Base-by-base conservation (phyloP, 2,888 invertebrate species). In the Synanthedon formicaeformis region DNA sequence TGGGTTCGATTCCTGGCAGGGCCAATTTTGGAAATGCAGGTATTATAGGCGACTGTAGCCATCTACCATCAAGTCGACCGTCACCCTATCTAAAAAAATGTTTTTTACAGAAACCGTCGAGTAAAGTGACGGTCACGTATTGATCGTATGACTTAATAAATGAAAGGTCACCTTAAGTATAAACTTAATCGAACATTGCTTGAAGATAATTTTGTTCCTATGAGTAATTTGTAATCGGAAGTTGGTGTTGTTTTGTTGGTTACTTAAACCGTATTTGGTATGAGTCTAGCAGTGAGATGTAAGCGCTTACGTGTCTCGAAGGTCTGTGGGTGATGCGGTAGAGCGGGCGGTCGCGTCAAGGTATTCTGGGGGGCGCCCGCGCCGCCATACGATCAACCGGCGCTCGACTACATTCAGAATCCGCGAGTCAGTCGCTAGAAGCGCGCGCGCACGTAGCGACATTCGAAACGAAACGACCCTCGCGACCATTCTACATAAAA, bases 401-500 rank as follows among this genome's bases (percentile, higher is more conserved):
- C 34, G 34, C 8, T 10, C 41, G 40, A 40, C 51, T 54, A 51
- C 51, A 53, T 56, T 55, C 75, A 82, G 74, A 82, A 71, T 78
- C 79, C 84, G 85, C 81, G 83, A 76, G 81, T 65, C 78, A 78
- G 79, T 83, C 77, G 85, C 79, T 66, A 74, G 69, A 69, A 67
- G 76, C 80, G 85, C 85, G 76, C 84, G 84, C 82, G 78, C 81
- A 73, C 68, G 65, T 63, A 57, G 73, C 78, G 79, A 78, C 73
- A 68, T 57, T 71, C 83, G 83, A 84, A 65, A 78, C 86, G 86
- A 86, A 86, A 86, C 84, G 85, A 81, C 77, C 82, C 78, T 86
- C 84, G 83, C 82, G 81, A 64, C 67, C 73, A 66, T 69, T 66
- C 64, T 55, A 53, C 61, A 65, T 34, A 27, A 23, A 4, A 23